Base-by-base conservation (phyloP, 2,888 invertebrate species). In the Tolmerus cingulatus region DNA sequence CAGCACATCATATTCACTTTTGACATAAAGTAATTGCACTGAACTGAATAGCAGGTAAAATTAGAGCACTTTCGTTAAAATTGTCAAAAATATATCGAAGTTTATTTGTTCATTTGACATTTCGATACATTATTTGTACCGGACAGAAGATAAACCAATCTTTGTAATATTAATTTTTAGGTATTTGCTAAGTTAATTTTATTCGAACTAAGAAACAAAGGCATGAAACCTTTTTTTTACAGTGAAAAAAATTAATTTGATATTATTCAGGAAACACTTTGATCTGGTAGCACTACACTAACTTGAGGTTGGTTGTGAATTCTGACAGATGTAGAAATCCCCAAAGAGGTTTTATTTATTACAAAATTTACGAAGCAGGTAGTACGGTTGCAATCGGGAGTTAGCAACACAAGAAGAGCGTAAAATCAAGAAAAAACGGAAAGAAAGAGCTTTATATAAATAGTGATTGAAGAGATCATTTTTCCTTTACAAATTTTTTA, bases 1-100 rank as follows among this genome's bases (percentile, higher is more conserved):
- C 43, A 86, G 87, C 81, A 87, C 87, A 77, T 57, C 78, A 57
- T 74, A 85, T 16, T 74, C 23, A 74, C 74, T 74, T 85, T 85
- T 66, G 66, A 66, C 66, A 66, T 66, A 23, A 23, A 66, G 2
- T 19, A n/a, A 66, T 23, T 27, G 12, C 66, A 66, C 12, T 66
- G 66, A 19, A 66, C 66, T 66, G 8, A 27, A 66, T 23, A 5
- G 27, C 66, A 66, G 23, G 9, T 23, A 66, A 66, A 66, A 23
- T 66, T 66, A 66, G 66, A 66, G 66, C 19, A 66, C 12, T 66
- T 66, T 66, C 66, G 66, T 66, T 66, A 66, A 51, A n/a, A 7
- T 51, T 51, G 51, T 51, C n/a, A n/a, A 51, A 51, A 51, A 51
- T 5, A 46, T 51, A 51, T 51, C 51, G 51, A 51, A 51, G n/a